Evolutionary conservation across 2,888 invertebrate species (phyloP).

Genomic region (Hyalella azteca): DNA sequence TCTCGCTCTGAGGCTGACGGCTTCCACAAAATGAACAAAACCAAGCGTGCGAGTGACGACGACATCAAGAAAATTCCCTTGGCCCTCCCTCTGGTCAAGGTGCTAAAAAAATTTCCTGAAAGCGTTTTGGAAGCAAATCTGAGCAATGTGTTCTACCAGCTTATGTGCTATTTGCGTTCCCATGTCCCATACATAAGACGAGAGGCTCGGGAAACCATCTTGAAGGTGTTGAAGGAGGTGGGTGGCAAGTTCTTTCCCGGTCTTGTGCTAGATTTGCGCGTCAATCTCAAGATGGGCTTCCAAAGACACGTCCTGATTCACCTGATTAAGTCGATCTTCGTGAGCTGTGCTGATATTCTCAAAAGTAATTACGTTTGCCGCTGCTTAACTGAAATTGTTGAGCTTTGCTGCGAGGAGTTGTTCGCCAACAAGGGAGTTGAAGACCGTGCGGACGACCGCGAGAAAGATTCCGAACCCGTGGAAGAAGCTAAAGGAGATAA

Average conservation of each 20-base stretch:
- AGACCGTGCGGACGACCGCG: conserved; percentile 84
- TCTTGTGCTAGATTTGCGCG: conserved; percentile 79
- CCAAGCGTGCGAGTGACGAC: conserved; percentile 67
- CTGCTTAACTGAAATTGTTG: conserved; percentile 77
- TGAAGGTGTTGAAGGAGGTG: conserved; percentile 83
- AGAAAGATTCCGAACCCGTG: conserved; percentile 76
- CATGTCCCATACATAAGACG: conserved; percentile 84
- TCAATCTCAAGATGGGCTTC: conserved; percentile 83
- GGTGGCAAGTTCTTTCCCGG: conserved; percentile 81
- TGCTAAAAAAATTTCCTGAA: conserved; percentile 84
- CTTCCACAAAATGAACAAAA: conserved; percentile 67
- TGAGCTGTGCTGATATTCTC: conserved; percentile 74
- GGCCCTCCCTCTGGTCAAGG: conserved; percentile 88
- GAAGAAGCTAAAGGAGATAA: conserved; percentile 68
- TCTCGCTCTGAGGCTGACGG: conserved; percentile 73
- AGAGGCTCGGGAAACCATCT: conserved; percentile 86
- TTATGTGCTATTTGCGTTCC: conserved; percentile 89
- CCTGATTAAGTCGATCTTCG: conserved; percentile 78
- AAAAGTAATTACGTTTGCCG: conserved; percentile 79
- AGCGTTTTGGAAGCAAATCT: conserved; percentile 76
- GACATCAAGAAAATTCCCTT: conserved; percentile 90
- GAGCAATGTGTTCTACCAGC: conserved; percentile 79
- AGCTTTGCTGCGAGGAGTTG: conserved; percentile 66
- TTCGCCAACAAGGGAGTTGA: conserved; percentile 65
- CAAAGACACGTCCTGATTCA: conserved; percentile 83